phyloP scores from a whole-genome alignment of 1,140 invertebrate species.

The Trachelipus rathkii region DNA sequence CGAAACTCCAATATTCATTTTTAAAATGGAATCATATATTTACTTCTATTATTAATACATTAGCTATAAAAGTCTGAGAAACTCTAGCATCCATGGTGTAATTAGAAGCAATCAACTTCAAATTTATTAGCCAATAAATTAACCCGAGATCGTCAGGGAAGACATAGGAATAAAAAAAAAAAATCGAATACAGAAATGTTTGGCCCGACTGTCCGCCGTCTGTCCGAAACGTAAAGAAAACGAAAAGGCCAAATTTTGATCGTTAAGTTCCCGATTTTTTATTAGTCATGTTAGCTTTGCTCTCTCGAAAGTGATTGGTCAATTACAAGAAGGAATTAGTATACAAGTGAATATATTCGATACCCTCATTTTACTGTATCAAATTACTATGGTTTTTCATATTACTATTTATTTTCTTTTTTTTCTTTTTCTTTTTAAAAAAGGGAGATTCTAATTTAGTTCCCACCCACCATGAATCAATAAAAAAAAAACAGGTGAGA shows the following conservation, averaged over 20 bases:
- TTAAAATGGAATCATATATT: conserved; percentile 5
- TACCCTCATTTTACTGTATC: neutral
- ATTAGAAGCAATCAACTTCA: conserved; percentile 13
- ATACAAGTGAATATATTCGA: neutral
- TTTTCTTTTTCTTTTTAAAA: too few relatives aligned
- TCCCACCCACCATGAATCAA: neutral
- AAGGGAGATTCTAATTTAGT: neutral
- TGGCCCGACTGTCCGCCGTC: neutral
- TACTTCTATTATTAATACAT: conserved; percentile 12
- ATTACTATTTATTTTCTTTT: neutral
- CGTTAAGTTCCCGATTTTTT: neutral
- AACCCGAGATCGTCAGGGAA: neutral
- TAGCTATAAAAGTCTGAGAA: conserved; percentile 1
- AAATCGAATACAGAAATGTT: neutral
- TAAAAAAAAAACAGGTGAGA: neutral
- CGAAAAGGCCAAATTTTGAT: neutral
- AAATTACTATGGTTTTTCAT: neutral
- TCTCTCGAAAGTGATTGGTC: neutral
- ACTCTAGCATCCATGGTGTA: conserved; percentile 1
- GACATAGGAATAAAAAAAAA: neutral
- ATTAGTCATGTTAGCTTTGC: conserved; percentile 6
- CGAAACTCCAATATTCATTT: neutral
- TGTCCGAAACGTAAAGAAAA: neutral
- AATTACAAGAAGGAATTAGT: conserved; percentile 8
- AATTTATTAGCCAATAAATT: conserved; percentile 10